Evolutionary conservation across 2,797 vertebrate species (phyloP), one percentile per base, ranked within the genome.

Genomic region (Hoplostethus atlanticus): DNA sequence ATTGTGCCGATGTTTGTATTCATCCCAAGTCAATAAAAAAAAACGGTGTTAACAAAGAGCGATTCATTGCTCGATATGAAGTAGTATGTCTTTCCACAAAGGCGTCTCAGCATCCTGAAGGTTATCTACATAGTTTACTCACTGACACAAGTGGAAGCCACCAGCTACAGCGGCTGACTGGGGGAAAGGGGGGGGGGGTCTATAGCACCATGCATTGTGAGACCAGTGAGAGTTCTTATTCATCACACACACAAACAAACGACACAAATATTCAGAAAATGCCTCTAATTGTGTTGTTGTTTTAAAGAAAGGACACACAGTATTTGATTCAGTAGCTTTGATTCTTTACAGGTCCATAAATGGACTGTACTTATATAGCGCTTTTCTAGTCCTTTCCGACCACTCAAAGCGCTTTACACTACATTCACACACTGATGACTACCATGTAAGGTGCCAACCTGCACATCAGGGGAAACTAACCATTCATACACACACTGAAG

Each of bases 1-100:
- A 17, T 11, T 4, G 47, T 54, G 40, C 21, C n/a, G 15, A 46
- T 57, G 3, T 59, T 30, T 52, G 28, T 11, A n/a, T 71, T 63
- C 48, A 44, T 42, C 10, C 34, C 16, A 6, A 34, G 21, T 28
- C 10, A 1, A 60, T 55, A 55, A 42, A 47, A 34, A 40, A 42
- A 47, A 34, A 40, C 6, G 0, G 28, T 51, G 46, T 66, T 70
- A 79, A 71, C 66, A 71, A 66, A 67, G 46, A 71, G 47, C 13
- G 42, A 48, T 48, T 52, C 25, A 40, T 53, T 30, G 55, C n/a
- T 57, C 48, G 13, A 59, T 59, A 73, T 25, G 12, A 56, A 52
- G 36, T 34, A 34, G 34, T 34, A 6, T 34, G 34, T 46, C 44
- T 64, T 38, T 56, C n/a, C 13, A 58, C 59, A 64, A 73, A 60